phyloP scores from a whole-genome alignment of 2,113 vertebrate species.

The Athene cunicularia region DNA sequence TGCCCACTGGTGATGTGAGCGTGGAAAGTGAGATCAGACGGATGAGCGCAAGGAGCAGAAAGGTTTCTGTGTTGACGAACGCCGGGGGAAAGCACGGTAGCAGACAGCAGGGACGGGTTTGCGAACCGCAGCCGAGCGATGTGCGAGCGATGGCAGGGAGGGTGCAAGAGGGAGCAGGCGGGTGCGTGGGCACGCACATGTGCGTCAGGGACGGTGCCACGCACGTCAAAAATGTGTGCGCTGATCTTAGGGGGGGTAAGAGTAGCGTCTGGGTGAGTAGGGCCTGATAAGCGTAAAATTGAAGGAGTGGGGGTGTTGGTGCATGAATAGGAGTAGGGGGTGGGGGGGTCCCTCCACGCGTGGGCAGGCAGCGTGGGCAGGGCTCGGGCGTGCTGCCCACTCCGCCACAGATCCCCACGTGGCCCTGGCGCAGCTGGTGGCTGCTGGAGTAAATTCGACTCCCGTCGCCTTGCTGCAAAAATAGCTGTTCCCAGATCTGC shows the following conservation, averaged over 20 bases:
- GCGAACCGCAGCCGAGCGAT: not conserved
- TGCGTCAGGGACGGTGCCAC: rapidly evolving
- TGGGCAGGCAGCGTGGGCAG: not conserved
- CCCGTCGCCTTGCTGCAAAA: not conserved
- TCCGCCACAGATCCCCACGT: rapidly evolving
- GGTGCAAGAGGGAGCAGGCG: not conserved
- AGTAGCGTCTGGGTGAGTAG: rapidly evolving
- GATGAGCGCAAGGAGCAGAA: not conserved
- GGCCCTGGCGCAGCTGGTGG: not conserved
- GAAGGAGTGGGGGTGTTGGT: not conserved
- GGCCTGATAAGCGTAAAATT: not conserved
- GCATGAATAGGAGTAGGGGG: rapidly evolving
- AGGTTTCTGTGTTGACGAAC: not conserved
- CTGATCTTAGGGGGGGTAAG: not conserved
- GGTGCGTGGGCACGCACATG: rapidly evolving
- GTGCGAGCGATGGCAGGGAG: rapidly evolving
- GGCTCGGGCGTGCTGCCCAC: rapidly evolving
- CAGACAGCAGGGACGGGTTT: not conserved
- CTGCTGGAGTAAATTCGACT: not conserved
- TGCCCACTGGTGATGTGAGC: rapidly evolving
- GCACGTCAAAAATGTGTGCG: rapidly evolving
- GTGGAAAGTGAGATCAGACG: rapidly evolving
- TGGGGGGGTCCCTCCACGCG: rapidly evolving
- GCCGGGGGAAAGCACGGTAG: rapidly evolving
- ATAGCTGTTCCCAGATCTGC: not conserved